These are phyloP conservation scores for Seriola aureovittata DNA, from an alignment of 2,113 vertebrate species.

Conservation along the genomic window DNA sequence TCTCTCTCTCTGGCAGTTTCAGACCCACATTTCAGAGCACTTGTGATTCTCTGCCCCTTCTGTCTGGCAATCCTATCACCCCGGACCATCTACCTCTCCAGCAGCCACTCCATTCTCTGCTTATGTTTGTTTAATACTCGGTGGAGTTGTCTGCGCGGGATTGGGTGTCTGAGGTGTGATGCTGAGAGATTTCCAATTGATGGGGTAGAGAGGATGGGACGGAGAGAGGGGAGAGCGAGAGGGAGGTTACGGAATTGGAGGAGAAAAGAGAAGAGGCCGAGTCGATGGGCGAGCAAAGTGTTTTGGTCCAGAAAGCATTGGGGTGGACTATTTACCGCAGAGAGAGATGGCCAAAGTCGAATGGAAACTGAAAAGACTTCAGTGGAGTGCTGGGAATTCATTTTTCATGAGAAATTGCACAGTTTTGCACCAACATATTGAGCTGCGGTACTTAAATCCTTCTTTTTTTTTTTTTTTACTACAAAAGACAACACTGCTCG, in stretches of 20 bases:
- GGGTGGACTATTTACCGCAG: constrained; percentile 61
- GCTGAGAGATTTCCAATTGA: constrained; percentile 79
- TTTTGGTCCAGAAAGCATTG: constrained; percentile 69
- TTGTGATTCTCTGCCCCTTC: constrained; percentile 75
- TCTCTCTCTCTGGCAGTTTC: neutral
- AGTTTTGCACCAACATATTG: constrained; percentile 61
- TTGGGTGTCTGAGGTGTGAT: constrained; percentile 75
- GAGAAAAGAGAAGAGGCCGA: constrained; percentile 63
- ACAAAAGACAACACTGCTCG: constrained; percentile 48
- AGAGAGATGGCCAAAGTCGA: constrained; percentile 50
- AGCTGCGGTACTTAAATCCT: constrained; percentile 45
- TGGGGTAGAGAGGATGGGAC: constrained; percentile 65
- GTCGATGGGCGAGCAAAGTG: constrained; percentile 74
- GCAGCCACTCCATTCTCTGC: constrained; percentile 78
- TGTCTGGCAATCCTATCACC: constrained; percentile 76
- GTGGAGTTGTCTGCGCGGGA: constrained; percentile 76
- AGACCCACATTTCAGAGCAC: constrained; percentile 67
- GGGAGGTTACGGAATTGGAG: constrained; percentile 64
- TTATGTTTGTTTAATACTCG: constrained; percentile 88
- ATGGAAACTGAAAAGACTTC: constrained; percentile 73
- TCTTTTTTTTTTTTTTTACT: neutral
- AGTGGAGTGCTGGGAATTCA: constrained; percentile 71
- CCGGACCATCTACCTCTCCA: constrained; percentile 75
- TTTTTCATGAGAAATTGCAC: constrained; percentile 72
- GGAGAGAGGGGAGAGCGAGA: constrained; percentile 38